phyloP scores from a whole-genome alignment of 1,140 invertebrate species.

The Procambarus virginalis region DNA sequence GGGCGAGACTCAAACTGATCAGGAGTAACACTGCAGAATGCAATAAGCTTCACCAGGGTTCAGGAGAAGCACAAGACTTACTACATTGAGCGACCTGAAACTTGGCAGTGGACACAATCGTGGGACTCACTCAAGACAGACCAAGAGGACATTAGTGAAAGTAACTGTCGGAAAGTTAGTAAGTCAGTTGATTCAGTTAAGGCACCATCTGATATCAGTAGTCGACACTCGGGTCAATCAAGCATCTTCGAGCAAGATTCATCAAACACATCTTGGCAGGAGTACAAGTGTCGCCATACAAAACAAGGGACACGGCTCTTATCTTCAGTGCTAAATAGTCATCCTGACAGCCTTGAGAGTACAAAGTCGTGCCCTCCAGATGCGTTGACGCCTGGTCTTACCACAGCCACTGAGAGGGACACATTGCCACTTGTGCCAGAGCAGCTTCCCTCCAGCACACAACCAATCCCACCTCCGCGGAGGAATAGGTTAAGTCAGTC shows the following conservation, averaged over 20 bases:
- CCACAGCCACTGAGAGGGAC: conserved; percentile 1
- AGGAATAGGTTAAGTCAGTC: conserved; percentile 52
- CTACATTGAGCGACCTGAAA: conserved; percentile 2
- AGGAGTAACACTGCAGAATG: neutral
- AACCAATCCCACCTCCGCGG: conserved; percentile 54
- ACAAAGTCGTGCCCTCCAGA: neutral
- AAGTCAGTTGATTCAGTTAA: conserved; percentile 43
- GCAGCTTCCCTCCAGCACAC: neutral
- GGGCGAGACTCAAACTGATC: neutral
- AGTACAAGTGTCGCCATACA: neutral
- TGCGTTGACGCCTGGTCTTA: neutral
- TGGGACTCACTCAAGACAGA: conserved; percentile 31
- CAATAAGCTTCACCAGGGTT: neutral
- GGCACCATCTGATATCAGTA: neutral
- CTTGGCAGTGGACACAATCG: conserved; percentile 50
- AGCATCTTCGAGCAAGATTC: neutral
- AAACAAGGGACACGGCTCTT: neutral
- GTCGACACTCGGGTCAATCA: neutral
- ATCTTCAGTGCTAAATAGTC: neutral
- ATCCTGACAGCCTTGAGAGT: neutral
- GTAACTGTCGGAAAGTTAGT: neutral
- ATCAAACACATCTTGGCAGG: neutral
- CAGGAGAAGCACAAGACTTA: conserved; percentile 9
- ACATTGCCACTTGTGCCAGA: neutral
- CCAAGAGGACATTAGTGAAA: neutral